Conservation (phyloP, 2,888 invertebrate species). For the Drosophila stalkeri region DNA sequence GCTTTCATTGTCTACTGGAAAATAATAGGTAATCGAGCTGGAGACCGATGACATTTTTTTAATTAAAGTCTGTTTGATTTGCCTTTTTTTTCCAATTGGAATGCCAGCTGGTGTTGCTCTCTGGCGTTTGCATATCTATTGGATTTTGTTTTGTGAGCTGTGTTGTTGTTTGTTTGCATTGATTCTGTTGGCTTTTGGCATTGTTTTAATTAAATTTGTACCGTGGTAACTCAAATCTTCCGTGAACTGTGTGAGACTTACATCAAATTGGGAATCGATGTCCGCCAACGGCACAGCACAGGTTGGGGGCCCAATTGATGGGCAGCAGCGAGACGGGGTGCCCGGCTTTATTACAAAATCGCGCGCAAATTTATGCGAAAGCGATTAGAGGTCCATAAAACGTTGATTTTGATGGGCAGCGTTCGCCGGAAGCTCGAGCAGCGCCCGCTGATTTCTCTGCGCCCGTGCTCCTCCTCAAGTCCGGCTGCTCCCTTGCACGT, state of each 20-base stretch:
- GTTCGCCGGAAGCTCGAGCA: slow-evolving; percentile 23
- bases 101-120: slow-evolving; percentile 33
- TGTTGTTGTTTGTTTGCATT: slow-evolving; percentile 11
- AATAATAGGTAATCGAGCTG: slow-evolving; percentile 10
- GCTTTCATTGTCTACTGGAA: slow-evolving; percentile 11
- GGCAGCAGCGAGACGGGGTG: slow-evolving; percentile 2
- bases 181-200: slow-evolving; percentile 40
- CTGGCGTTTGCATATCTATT: slow-evolving; percentile 18
- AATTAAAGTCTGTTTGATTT: slow-evolving; percentile 65
- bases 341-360: slow-evolving; percentile 65
- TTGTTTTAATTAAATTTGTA: slow-evolving; percentile 69
- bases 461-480: neutral
- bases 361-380: slow-evolving; percentile 76
- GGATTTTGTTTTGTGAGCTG: slow-evolving; percentile 5
- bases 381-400: slow-evolving; percentile 77
- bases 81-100: slow-evolving; percentile 69
- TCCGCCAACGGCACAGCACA: slow-evolving; percentile 3
- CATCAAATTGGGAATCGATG: slow-evolving; percentile 56
- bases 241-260: slow-evolving; percentile 64
- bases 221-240: slow-evolving; percentile 68
- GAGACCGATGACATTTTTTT: slow-evolving; percentile 45
- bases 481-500: slow-evolving; percentile 38
- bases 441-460: slow-evolving; percentile 33
- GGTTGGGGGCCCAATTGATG: neutral
- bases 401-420: slow-evolving; percentile 64